Evolutionary conservation across 2,113 vertebrate species (phyloP), one percentile per base, ranked within the genome.

Genomic region (Oreochromis aureus): DNA sequence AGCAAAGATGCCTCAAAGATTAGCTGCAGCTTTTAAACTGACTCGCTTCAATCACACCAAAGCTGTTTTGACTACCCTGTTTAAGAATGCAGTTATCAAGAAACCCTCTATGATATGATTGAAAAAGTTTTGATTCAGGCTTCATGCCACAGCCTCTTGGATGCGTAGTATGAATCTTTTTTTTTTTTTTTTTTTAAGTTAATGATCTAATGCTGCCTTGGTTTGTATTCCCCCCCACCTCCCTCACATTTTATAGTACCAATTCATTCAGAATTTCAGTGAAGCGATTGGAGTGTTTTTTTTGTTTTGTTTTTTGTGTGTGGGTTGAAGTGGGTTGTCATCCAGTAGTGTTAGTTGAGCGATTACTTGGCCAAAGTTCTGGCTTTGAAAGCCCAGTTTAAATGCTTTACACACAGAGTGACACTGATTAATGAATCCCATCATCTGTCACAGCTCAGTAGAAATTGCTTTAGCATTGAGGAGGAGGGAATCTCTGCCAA

Each of bases 341-440:
- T 39, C 48, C 36, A 69, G n/a, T 36, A 66, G 76, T 61, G 83
- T 90, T 86, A 81, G 83, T 69, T 82, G 61, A 91, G 83, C 8
- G 48, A 85, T 87, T 85, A 91, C 87, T 91, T 56, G 79, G 89
- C 90, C 59, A 81, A 88, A 78, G 36, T 92, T 90, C 63, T 85
- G 93, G 89, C 92, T 89, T 87, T 90, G 58, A 86, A 89, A 89
- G 87, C 91, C 16, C 82, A 78, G 88, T 93, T 85, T 90, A 89
- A 92, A 92, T 34, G 78, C 86, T 86, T 91, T 90, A 90, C 90
- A 92, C 90, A 89, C 85, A 92, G 92, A 93, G 89, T 71, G 93
- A 94, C 92, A 90, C 93, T 90, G 93, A 92, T 95, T 92, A 91
- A 91, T 93, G 93, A 95, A 88, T 92, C 92, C 89, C 91, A 91